Conservation (phyloP, 53 echinoderm and acorn worm genomes). For the Actinopyga echinites region DNA sequence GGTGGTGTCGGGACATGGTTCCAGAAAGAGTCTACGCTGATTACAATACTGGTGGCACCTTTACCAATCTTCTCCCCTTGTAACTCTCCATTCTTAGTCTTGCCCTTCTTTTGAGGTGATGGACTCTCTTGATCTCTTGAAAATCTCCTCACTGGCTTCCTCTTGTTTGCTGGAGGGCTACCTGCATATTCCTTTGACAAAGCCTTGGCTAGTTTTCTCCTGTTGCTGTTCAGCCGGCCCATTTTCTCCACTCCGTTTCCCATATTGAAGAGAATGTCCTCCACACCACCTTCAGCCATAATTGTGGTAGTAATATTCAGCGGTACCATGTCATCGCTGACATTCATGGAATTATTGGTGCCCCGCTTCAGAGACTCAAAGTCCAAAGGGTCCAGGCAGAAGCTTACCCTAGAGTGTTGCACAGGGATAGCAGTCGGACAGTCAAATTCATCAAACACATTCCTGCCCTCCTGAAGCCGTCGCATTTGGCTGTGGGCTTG, state of each 20-base stretch:
- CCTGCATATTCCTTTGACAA: background rate
- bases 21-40: conserved; percentile 63
- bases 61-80: conserved; percentile 27
- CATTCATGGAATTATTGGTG: background rate
- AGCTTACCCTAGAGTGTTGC: conserved; percentile 84
- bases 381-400: conserved; percentile 61
- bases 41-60: conserved; percentile 16
- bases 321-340: conserved; percentile 38
- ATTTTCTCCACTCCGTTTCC: conserved; percentile 44
- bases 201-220: background rate
- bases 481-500: conserved; percentile 39
- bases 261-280: conserved; percentile 58
- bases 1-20: conserved; percentile 70
- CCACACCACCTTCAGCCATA: conserved; percentile 74
- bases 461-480: conserved; percentile 31
- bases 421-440: conserved; percentile 82
- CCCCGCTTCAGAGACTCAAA: conserved; percentile 47
- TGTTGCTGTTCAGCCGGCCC: background rate
- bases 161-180: conserved; percentile 8
- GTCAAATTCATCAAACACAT: conserved; percentile 46
- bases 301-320: conserved; percentile 58
- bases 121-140: conserved; percentile 5
- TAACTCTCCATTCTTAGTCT: background rate
- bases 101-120: background rate
- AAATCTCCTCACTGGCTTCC: background rate